Percentiles rank a stretch among this genome's conserved stretches.
Conservation (phyloP, 2,888 invertebrate species). For the Boloria selene region DNA sequence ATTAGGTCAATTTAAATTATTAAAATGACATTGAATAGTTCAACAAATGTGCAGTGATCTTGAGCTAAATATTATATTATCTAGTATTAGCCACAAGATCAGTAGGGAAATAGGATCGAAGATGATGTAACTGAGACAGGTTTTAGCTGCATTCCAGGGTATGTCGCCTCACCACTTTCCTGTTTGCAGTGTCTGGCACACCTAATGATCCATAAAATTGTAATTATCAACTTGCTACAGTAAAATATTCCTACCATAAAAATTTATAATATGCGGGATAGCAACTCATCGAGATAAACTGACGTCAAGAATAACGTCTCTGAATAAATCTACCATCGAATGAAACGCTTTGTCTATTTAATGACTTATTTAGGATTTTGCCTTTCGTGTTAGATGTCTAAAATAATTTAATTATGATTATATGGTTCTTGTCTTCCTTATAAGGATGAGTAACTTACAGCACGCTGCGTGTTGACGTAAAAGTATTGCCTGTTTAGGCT, state of each 20-base stretch:
- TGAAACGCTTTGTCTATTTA: too few relatives aligned
- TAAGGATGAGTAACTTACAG: constrained; percentile 12
- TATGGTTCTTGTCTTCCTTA: constrained; percentile 14
- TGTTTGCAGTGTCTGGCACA: constrained; percentile 22
- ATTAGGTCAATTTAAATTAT: not conserved
- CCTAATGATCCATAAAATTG: constrained; percentile 27
- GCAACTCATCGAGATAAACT: not conserved
- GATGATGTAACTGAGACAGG: constrained; percentile 51
- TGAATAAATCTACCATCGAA: too few relatives aligned
- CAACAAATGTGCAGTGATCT: constrained; percentile 21
- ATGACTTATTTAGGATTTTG: too few relatives aligned
- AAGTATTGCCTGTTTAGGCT: constrained; percentile 31
- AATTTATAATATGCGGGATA: not conserved
- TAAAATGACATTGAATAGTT: not conserved
- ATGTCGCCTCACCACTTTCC: constrained; percentile 48
- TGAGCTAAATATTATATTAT: constrained; percentile 33
- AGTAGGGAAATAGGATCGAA: constrained; percentile 32
- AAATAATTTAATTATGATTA: constrained; percentile 4
- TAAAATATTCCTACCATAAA: constrained; percentile 10
- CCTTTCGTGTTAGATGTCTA: not conserved
- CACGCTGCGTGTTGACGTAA: constrained; percentile 25
- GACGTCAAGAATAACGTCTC: not conserved
- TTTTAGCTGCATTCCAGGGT: constrained; percentile 56
- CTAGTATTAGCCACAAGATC: constrained; percentile 27
- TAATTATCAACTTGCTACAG: not conserved